These are phyloP conservation scores for Beris chalybata DNA, from an alignment of 2,888 invertebrate species.

Conservation along the genomic window DNA sequence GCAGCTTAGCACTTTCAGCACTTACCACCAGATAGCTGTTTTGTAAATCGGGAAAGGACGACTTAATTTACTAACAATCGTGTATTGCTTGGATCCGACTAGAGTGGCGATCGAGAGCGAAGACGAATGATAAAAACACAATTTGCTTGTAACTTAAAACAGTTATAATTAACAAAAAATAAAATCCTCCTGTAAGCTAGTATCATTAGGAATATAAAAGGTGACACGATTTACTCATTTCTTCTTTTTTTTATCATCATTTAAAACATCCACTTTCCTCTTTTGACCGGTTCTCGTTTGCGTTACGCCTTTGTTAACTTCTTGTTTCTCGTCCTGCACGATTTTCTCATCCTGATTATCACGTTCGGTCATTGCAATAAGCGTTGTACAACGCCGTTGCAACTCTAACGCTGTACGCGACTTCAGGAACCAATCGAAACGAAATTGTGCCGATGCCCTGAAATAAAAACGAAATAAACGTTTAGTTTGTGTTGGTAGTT, in stretches of 20 bases:
- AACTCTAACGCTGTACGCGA: constrained; percentile 96
- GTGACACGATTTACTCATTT: constrained; percentile 31
- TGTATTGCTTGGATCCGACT: no score
- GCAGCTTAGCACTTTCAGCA: no score
- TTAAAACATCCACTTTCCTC: constrained; percentile 65
- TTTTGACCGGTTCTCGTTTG: constrained; percentile 59
- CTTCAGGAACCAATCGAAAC: constrained; percentile 99
- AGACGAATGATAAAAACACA: no score
- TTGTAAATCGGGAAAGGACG: no score
- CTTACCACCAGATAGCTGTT: no score
- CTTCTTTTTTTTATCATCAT: constrained; percentile 56
- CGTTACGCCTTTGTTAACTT: constrained; percentile 57
- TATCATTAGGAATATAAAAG: no score
- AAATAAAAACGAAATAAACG: not conserved
- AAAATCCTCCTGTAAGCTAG: no score
- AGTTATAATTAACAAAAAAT: no score
- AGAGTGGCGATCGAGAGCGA: no score
- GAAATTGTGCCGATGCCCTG: constrained; percentile 82
- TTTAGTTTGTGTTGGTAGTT: not conserved
- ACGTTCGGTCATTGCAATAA: constrained; percentile 96
- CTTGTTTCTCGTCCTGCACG: constrained; percentile 85
- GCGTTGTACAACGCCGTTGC: constrained; percentile 95
- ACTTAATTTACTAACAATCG: no score
- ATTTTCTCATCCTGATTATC: constrained; percentile 98
- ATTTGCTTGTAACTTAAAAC: no score